A percentile compares a stretch with the other conserved stretches of the same genome.
Evolutionary conservation across 64 coral and sea anemone species (phyloP).

Genomic region (Platygyra sinensis): DNA sequence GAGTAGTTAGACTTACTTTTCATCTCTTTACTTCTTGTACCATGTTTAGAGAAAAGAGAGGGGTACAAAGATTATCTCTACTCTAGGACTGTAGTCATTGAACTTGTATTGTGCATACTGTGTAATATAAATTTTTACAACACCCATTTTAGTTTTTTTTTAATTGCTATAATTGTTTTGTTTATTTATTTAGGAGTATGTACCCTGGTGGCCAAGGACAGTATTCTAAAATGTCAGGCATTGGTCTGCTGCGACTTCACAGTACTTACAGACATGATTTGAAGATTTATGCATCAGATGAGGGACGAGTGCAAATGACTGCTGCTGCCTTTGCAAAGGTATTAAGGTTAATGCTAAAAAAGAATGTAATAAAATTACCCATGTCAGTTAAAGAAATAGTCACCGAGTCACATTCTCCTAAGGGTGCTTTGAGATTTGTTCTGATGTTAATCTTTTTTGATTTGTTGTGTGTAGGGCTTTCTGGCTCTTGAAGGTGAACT

Average conservation of each 20-base stretch:
- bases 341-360: background rate
- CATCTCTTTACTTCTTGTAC: background rate
- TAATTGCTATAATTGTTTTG: background rate
- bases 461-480: constrained; percentile 59
- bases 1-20: too few species aligned
- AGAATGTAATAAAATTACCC: too few species aligned
- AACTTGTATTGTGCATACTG: background rate
- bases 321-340: constrained; percentile 99
- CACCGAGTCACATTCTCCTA: too few species aligned
- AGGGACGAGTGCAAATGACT: constrained; percentile 98
- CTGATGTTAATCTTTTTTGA: background rate
- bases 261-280: constrained; percentile 98
- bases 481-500: constrained; percentile 96
- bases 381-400: too few species aligned
- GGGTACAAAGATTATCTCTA: too few species aligned
- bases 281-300: constrained; percentile 99
- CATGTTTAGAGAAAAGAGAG: background rate
- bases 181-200: constrained; percentile 66
- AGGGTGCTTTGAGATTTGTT: too few species aligned
- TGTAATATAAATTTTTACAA: too few species aligned
- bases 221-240: constrained; percentile 70
- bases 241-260: constrained; percentile 85
- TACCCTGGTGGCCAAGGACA: constrained; percentile 87
- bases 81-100: too few species aligned
- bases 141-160: background rate